Base-by-base conservation (phyloP, 1,140 invertebrate species). In the Bombus superbus region DNA sequence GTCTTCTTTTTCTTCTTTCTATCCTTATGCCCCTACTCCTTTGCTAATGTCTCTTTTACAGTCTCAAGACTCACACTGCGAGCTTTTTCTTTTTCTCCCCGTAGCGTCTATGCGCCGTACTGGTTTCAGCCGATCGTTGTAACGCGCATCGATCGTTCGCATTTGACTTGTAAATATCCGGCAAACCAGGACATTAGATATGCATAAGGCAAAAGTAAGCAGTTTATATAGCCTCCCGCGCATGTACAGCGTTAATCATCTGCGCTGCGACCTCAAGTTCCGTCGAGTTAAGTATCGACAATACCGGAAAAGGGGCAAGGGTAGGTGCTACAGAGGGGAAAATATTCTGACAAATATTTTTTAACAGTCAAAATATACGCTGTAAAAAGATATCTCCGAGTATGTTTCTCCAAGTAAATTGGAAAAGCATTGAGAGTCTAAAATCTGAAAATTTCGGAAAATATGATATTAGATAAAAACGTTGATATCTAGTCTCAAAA, bases 111-210 rank as follows among this genome's bases (percentile, higher is more conserved):
- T 40, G 18, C 10, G 28, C 25, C 38, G 59, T 32, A 59, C 28
- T 57, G 66, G 83, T 77, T 53, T 53, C 73, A 69, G 47, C 71
- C 69, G 76, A 86, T 89, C 88, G 71, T 64, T 72, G 68, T 64
- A 68, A 57, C 78, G 62, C 44, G 62, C 38, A 88, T 86, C 89
- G 89, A 91, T 90, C 89, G 87, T 42, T 62, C 77, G 47, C 81
- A 91, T 91, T 91, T 90, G 86, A 91, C 89, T 91, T 91, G 89
- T 90, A 91, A 91, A 91, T 91, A 88, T 83, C 86, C 42, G 38
- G 75, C 42, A 69, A 85, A 88, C 86, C 53, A 88, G 89, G 53
- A 81, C 80, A 73, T 83, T 86, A 85, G 74, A 83, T 84, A 90
- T 81, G 79, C 83, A 86, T 78, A 77, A 78, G 74, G 82, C 84